phyloP scores from a whole-genome alignment of 2,888 invertebrate genomes.

The Caenorhabditis panamensis region DNA sequence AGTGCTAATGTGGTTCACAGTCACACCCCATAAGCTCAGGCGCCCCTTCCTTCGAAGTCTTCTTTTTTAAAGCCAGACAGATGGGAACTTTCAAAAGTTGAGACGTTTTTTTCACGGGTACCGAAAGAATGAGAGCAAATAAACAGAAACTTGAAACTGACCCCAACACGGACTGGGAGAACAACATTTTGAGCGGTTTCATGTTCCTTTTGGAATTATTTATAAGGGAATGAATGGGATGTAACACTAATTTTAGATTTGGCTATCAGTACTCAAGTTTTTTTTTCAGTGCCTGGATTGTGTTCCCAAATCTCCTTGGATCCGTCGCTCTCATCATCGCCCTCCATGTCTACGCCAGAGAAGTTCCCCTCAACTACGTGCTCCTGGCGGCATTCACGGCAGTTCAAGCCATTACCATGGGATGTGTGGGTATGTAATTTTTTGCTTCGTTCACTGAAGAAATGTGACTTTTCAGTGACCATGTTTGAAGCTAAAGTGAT shows the following conservation, averaged over 20 bases:
- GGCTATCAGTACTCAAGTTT: too few species aligned
- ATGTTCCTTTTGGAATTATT: constrained; percentile 21
- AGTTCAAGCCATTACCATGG: constrained; percentile 88
- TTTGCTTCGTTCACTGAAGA: too few species aligned
- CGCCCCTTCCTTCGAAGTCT: neutral
- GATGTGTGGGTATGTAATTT: constrained; percentile 85
- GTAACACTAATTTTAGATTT: neutral
- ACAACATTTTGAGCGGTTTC: neutral
- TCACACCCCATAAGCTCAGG: constrained; percentile 4
- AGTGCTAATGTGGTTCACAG: too few species aligned
- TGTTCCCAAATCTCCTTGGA: constrained; percentile 82
- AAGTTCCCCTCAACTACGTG: constrained; percentile 89
- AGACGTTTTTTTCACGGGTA: neutral
- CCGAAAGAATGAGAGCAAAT: too few species aligned
- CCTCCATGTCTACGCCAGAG: constrained; percentile 87
- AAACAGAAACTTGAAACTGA: constrained; percentile 4
- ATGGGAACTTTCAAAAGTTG: neutral
- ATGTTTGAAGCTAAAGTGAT: constrained; percentile 88
- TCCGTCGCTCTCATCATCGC: constrained; percentile 87
- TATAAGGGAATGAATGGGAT: constrained; percentile 4
- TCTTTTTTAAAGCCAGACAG: neutral
- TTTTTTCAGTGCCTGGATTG: constrained; percentile 82
- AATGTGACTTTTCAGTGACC: constrained; percentile 84
- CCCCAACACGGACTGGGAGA: neutral
- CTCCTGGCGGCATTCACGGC: constrained; percentile 88